These are phyloP conservation scores for Lacanobia oleracea DNA, from an alignment of 2,888 invertebrate genomes.

Conservation along the genomic window DNA sequence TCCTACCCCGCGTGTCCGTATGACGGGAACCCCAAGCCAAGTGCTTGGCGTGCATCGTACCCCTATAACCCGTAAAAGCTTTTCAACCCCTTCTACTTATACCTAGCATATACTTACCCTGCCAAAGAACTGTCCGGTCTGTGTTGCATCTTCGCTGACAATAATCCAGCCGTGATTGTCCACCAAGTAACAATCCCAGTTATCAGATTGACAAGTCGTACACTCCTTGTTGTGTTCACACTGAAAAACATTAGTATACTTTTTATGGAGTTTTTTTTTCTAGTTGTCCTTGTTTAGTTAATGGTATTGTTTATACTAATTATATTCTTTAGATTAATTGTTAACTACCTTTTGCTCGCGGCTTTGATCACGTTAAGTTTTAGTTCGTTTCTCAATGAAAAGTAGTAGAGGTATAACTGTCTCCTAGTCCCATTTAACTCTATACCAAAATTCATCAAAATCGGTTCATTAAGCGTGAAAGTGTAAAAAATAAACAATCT, in stretches of 20 bases:
- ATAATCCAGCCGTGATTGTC: slow-evolving; percentile 97
- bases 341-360: not conserved
- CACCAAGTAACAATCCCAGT: slow-evolving; percentile 95
- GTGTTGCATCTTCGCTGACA: slow-evolving; percentile 92
- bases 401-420: no score
- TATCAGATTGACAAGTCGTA: slow-evolving; percentile 89
- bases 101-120: slow-evolving; percentile 87
- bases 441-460: no score
- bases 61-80: not conserved
- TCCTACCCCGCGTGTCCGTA: no score
- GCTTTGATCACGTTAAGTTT: no score
- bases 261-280: not conserved
- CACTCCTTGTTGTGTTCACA: slow-evolving; percentile 88
- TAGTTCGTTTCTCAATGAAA: no score
- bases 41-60: no score
- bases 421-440: no score
- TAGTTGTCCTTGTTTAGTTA: no score
- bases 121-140: slow-evolving; percentile 97
- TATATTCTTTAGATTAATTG: not conserved
- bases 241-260: slow-evolving; percentile 68
- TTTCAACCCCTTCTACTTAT: not conserved
- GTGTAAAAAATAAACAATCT: no score
- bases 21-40: no score
- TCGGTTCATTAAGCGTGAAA: no score
- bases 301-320: not conserved